Evolutionary conservation across 1,140 invertebrate genomes (phyloP).

Genomic region (Camponotus vicinus): DNA sequence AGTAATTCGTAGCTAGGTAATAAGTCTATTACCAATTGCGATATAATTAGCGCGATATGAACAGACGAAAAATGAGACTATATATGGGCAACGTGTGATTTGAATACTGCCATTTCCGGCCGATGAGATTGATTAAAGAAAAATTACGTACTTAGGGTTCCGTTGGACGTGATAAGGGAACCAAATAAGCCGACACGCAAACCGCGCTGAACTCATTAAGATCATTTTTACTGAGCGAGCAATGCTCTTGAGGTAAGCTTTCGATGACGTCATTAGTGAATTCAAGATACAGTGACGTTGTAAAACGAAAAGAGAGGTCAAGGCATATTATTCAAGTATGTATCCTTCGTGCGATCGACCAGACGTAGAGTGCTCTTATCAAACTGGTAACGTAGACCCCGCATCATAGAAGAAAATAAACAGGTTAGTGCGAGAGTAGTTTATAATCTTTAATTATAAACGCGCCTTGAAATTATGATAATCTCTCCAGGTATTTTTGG

Average conservation of each 20-base stretch:
- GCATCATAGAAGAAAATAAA: neutral
- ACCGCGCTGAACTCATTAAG: conserved; percentile 52
- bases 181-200: conserved; percentile 69
- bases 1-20: neutral
- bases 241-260: conserved; percentile 56
- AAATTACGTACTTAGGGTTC: conserved; percentile 47
- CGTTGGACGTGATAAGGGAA: conserved; percentile 53
- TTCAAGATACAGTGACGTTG: conserved; percentile 65
- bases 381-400: neutral
- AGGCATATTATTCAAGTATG: conserved; percentile 62
- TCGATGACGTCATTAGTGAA: conserved; percentile 63
- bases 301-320: conserved; percentile 65
- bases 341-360: conserved; percentile 19
- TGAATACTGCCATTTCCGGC: conserved; percentile 34
- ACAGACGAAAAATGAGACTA: conserved; percentile 29
- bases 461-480: neutral
- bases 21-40: neutral
- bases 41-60: conserved; percentile 15
- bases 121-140: conserved; percentile 22
- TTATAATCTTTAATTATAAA: neutral
- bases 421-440: neutral
- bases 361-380: neutral
- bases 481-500: neutral
- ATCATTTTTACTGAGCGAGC: conserved; percentile 61
- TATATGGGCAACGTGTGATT: conserved; percentile 32